phyloP scores from a whole-genome alignment of 2,888 invertebrate genomes.

The Chrysotoxum bicinctum region DNA sequence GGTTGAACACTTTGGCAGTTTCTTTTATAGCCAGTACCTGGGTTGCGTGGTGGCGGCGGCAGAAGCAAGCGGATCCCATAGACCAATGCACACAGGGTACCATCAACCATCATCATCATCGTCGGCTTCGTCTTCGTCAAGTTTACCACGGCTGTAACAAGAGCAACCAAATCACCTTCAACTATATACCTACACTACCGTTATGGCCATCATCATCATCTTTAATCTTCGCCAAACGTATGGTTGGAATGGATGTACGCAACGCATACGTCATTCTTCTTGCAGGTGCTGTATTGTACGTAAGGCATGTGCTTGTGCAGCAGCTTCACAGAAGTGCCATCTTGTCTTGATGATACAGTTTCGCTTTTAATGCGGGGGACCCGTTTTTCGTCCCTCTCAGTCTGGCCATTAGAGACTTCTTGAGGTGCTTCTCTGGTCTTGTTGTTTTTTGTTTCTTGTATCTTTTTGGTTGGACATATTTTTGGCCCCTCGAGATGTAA shows the following conservation, averaged over 20 bases:
- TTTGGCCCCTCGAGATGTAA: slow-evolving; percentile 46
- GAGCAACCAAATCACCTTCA: slow-evolving; percentile 70
- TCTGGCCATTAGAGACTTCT: slow-evolving; percentile 4
- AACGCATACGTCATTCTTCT: slow-evolving; percentile 61
- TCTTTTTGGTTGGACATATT: slow-evolving; percentile 44
- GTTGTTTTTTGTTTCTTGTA: neutral
- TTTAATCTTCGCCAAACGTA: slow-evolving; percentile 8
- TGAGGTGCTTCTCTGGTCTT: neutral
- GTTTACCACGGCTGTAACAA: slow-evolving; percentile 60
- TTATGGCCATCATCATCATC: slow-evolving; percentile 32
- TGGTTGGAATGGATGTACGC: slow-evolving; percentile 19
- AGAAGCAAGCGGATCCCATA: slow-evolving; percentile 40
- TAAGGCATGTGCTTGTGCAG: neutral
- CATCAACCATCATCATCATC: slow-evolving; percentile 34
- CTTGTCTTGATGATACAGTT: slow-evolving; percentile 62
- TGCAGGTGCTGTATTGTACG: slow-evolving; percentile 42
- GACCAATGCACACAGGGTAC: slow-evolving; percentile 68
- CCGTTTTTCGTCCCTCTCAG: slow-evolving; percentile 8
- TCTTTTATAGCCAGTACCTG: slow-evolving; percentile 79
- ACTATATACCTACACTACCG: slow-evolving; percentile 41
- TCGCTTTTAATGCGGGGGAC: slow-evolving; percentile 57
- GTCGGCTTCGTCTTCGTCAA: slow-evolving; percentile 36
- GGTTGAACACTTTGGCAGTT: slow-evolving; percentile 79
- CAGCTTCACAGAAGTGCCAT: slow-evolving; percentile 38
- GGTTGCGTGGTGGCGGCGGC: slow-evolving; percentile 71